Base-by-base conservation (phyloP, 1,140 invertebrate genomes). In the Papilio polyxenes region DNA sequence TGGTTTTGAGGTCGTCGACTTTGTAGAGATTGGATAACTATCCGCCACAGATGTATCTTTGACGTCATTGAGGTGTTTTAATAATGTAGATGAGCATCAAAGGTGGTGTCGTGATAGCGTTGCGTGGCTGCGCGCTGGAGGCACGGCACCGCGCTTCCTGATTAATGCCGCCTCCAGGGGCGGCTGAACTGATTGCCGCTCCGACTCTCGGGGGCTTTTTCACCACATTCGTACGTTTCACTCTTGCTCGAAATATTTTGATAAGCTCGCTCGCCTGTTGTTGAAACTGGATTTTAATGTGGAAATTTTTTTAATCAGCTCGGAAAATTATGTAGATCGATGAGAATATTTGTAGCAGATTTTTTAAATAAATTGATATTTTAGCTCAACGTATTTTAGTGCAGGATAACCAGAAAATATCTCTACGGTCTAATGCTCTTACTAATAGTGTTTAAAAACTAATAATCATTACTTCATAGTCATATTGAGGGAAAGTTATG, bases 81-180 rank as follows among this genome's bases (percentile, higher is more conserved):
- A 77, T 77, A 77, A 77, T 77, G 49, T 49, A 77, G 75, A 77
- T 77, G 48, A 53, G 44, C 20, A 77, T 77, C 17, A 80, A 80
- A 80, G 78, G 78, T 69, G 37, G n/a, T 59, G 56, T 62, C 59
- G 78, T 40, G 78, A 48, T 80, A 80, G 78, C 59, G 59, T n/a
- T 79, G 78, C 78, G 78, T 69, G 75, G 75, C 75, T 13, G 75
- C 48, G 75, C 10, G 44, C 44, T 13, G 49, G 48, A 53, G 59
- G 23, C 5, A 49, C 59, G 23, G 31, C 65, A 75, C 75, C 83
- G 81, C 81, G 85, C 83, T 80, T 85, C 86, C 82, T 90, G 87
- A 89, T 90, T 90, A 91, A 88, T 87, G 87, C 85, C 81, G 81
- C 85, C 90, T 87, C 88, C 59, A 40, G 90, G 85, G 90, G 81